Evolutionary conservation across 2,113 vertebrate species (phyloP).

Genomic region (Colius striatus): DNA sequence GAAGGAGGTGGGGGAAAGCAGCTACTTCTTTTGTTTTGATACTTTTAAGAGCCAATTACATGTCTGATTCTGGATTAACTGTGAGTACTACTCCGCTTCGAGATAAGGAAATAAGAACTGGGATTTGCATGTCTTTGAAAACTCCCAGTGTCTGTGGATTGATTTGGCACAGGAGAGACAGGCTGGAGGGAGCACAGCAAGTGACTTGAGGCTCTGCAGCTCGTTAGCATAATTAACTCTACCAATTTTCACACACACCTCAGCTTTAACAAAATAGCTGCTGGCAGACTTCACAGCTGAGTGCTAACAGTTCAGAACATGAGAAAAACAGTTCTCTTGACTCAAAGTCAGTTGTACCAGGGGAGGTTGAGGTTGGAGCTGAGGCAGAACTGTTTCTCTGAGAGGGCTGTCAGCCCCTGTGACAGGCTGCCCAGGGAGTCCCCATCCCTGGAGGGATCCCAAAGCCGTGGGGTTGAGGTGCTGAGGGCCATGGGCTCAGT

Average conservation of each 20-base stretch:
- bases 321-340: not conserved
- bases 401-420: not conserved
- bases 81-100: not conserved
- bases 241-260: not conserved
- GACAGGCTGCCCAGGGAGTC: not conserved
- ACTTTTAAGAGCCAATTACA: not conserved
- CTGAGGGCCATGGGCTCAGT: not conserved
- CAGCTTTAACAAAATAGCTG: not conserved
- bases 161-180: accelerated
- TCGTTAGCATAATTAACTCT: not conserved
- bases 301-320: accelerated
- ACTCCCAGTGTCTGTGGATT: not conserved
- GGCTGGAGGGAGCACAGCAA: not conserved
- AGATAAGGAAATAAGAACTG: not conserved
- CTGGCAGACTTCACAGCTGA: not conserved
- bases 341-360: not conserved
- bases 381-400: too few species aligned
- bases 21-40: not conserved
- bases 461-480: not conserved
- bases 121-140: not conserved
- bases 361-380: too few species aligned
- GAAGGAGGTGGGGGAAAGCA: too few species aligned
- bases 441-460: not conserved
- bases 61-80: not conserved
- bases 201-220: not conserved